These are phyloP conservation scores for Phalacrocorax carbo DNA, from an alignment of 2,113 vertebrate species.

Conservation along the genomic window DNA sequence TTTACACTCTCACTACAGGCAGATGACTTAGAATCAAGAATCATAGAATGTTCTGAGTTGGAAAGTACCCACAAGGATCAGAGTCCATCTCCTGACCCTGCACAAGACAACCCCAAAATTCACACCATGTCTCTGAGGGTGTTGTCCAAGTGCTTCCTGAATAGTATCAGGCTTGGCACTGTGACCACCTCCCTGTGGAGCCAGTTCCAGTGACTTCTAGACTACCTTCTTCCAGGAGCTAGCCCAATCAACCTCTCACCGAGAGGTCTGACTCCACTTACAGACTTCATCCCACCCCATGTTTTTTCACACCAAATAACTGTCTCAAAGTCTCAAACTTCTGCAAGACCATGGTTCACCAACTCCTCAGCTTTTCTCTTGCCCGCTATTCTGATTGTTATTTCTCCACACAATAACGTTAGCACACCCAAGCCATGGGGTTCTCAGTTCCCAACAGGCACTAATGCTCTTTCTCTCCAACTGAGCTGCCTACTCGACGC, in stretches of 20 bases:
- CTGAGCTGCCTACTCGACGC: fast-evolving
- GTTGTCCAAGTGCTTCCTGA: too few species aligned
- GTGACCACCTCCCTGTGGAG: too few species aligned
- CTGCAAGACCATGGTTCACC: neutral
- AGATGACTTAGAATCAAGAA: neutral
- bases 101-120: too few species aligned
- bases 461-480: neutral
- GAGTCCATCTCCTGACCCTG: too few species aligned
- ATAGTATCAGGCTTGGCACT: too few species aligned
- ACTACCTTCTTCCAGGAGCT: neutral
- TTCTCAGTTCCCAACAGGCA: neutral
- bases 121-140: too few species aligned
- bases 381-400: neutral
- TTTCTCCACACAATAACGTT: neutral
- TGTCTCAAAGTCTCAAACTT: neutral
- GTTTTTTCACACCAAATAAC: neutral
- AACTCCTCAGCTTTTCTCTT: neutral
- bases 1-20: neutral
- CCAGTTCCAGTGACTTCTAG: neutral
- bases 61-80: too few species aligned
- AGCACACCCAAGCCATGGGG: neutral
- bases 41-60: too few species aligned
- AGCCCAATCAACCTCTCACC: neutral
- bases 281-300: neutral
- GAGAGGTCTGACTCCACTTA: neutral